Evolutionary conservation across 2,888 invertebrate species (phyloP).

Genomic region (Zeuzera pyrina): DNA sequence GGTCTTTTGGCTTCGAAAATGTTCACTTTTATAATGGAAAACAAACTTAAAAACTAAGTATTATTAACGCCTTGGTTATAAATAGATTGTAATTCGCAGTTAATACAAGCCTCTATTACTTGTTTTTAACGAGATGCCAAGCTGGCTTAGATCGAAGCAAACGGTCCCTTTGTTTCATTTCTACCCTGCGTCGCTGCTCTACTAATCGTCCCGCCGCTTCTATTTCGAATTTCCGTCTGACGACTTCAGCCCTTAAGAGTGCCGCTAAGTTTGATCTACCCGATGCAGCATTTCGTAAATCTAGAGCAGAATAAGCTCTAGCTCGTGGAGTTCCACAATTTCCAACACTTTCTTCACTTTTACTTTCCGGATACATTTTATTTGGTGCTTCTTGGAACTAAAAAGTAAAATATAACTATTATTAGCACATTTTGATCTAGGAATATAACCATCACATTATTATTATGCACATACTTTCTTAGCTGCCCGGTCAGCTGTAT

Average conservation of each 20-base stretch:
- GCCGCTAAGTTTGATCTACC: slow-evolving; percentile 78
- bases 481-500: slow-evolving; percentile 60
- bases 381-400: slow-evolving; percentile 55
- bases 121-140: slow-evolving; percentile 79
- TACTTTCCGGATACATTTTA: slow-evolving; percentile 50
- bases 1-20: too few relatives aligned
- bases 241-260: slow-evolving; percentile 75
- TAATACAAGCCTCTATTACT: slow-evolving; percentile 33
- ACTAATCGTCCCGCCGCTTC: slow-evolving; percentile 74
- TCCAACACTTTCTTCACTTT: slow-evolving; percentile 37
- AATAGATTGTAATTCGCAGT: too few relatives aligned
- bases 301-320: slow-evolving; percentile 59
- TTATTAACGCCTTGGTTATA: background rate
- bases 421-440: too few relatives aligned
- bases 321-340: slow-evolving; percentile 25
- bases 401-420: slow-evolving; percentile 15
- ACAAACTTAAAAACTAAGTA: slow-evolving; percentile 1
- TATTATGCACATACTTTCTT: slow-evolving; percentile 40
- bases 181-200: slow-evolving; percentile 73
- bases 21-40: slow-evolving; percentile 2
- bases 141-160: slow-evolving; percentile 76
- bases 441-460: background rate
- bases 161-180: slow-evolving; percentile 73
- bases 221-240: slow-evolving; percentile 74
- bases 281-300: slow-evolving; percentile 46